These are phyloP conservation scores for Lipotes vexillifer DNA, from an alignment of 2,113 vertebrate species.

Conservation along the genomic window DNA sequence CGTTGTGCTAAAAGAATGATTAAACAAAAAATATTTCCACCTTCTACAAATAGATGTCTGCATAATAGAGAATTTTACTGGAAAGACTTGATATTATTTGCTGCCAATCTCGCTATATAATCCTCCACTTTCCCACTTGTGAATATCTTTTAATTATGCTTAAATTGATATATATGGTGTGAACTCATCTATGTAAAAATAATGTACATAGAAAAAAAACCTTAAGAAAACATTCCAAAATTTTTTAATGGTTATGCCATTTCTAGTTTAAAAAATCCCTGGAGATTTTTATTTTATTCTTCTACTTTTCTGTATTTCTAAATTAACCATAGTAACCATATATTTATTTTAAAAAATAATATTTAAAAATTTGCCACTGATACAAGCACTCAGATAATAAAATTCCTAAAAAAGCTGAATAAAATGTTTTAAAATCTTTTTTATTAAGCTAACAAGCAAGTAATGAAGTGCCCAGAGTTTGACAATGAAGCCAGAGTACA, in stretches of 20 bases:
- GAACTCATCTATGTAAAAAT: slow-evolving; percentile 11
- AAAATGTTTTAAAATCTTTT: neutral
- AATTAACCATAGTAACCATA: neutral
- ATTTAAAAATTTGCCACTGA: neutral
- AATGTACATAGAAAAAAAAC: neutral
- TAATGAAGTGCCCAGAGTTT: neutral
- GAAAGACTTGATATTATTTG: slow-evolving; percentile 33
- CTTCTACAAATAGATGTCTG: slow-evolving; percentile 1
- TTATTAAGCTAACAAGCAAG: neutral
- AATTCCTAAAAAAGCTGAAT: neutral
- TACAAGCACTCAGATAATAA: neutral
- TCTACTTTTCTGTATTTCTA: neutral
- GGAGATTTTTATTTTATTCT: slow-evolving; percentile 21
- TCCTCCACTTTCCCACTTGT: neutral
- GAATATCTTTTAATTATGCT: neutral
- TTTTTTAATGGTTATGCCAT: neutral
- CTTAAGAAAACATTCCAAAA: neutral
- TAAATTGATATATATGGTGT: neutral
- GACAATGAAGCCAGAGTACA: neutral
- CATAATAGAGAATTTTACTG: neutral
- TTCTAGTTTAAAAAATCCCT: neutral
- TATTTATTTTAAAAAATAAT: neutral
- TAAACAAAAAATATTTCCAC: neutral
- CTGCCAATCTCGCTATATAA: neutral
- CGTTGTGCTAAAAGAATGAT: neutral